Conservation (phyloP, 1,140 invertebrate genomes). For the Cydia pomonella region DNA sequence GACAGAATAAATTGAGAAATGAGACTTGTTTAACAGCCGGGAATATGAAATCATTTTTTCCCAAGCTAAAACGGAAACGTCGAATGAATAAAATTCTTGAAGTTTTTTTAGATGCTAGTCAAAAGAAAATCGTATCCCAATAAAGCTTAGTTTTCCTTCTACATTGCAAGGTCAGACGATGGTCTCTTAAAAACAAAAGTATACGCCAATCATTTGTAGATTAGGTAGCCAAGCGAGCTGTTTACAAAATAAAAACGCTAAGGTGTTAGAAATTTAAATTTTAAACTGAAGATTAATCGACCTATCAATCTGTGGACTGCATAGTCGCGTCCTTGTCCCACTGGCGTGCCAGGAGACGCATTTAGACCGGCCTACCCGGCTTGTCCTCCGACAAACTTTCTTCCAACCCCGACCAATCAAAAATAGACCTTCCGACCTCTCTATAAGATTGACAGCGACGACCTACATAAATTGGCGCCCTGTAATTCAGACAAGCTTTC, state of each 20-base stretch:
- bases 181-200: too few relatives aligned
- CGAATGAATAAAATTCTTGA: too few relatives aligned
- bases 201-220: too few relatives aligned
- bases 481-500: slow-evolving; percentile 50
- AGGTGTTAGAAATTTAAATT: slow-evolving; percentile 34
- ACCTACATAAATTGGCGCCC: slow-evolving; percentile 42
- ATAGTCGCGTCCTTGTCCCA: slow-evolving; percentile 77
- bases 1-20: too few relatives aligned
- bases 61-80: too few relatives aligned
- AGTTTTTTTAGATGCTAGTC: too few relatives aligned
- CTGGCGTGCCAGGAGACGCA: slow-evolving; percentile 70
- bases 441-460: slow-evolving; percentile 40
- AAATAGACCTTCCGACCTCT: slow-evolving; percentile 54
- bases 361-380: slow-evolving; percentile 69
- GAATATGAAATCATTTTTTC: neutral
- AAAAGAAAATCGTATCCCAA: too few relatives aligned
- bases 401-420: slow-evolving; percentile 50
- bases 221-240: too few relatives aligned
- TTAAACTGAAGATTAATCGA: slow-evolving; percentile 70
- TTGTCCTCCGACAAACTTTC: slow-evolving; percentile 62
- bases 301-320: slow-evolving; percentile 73
- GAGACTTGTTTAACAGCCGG: neutral
- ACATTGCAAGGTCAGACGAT: too few relatives aligned
- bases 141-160: too few relatives aligned
- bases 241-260: too few relatives aligned